A percentile compares a stretch with the other conserved stretches of the same genome.
Conservation (phyloP, 2,888 invertebrate genomes). For the Thereva nobilitata region DNA sequence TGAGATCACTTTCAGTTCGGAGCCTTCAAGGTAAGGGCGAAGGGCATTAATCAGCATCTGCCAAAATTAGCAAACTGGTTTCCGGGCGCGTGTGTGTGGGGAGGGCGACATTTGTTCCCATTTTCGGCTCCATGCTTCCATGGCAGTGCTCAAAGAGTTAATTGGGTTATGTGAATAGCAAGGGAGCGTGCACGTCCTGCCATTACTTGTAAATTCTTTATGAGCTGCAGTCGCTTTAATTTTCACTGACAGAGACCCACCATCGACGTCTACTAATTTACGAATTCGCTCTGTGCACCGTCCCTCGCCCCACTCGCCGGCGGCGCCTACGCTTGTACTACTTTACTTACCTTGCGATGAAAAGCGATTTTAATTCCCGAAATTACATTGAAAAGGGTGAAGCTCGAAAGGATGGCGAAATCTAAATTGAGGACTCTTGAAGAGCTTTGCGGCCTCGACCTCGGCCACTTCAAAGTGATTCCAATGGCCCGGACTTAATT, state of each 20-base stretch:
- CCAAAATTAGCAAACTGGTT: slow-evolving; percentile 26
- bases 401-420: too few species aligned
- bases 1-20: slow-evolving; percentile 4
- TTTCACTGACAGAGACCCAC: slow-evolving; percentile 12
- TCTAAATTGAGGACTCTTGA: too few species aligned
- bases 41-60: slow-evolving; percentile 28
- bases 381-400: too few species aligned
- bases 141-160: background rate
- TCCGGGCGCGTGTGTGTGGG: slow-evolving; percentile 16
- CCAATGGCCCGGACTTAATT: slow-evolving; percentile 37
- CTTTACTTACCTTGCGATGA: slow-evolving; percentile 2
- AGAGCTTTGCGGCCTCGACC: slow-evolving; percentile 6
- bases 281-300: background rate
- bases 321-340: background rate
- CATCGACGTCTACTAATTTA: slow-evolving; percentile 20
- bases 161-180: slow-evolving; percentile 12
- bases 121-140: background rate
- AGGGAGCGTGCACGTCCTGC: slow-evolving; percentile 1
- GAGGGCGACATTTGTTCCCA: background rate
- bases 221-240: too few species aligned
- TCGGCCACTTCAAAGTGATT: slow-evolving; percentile 32
- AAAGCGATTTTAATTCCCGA: too few species aligned
- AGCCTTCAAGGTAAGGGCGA: slow-evolving; percentile 18
- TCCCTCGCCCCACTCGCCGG: background rate
- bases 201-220: too few species aligned